Base-by-base conservation (phyloP, 2,888 invertebrate species). In the Cryptocephalus moraei region DNA sequence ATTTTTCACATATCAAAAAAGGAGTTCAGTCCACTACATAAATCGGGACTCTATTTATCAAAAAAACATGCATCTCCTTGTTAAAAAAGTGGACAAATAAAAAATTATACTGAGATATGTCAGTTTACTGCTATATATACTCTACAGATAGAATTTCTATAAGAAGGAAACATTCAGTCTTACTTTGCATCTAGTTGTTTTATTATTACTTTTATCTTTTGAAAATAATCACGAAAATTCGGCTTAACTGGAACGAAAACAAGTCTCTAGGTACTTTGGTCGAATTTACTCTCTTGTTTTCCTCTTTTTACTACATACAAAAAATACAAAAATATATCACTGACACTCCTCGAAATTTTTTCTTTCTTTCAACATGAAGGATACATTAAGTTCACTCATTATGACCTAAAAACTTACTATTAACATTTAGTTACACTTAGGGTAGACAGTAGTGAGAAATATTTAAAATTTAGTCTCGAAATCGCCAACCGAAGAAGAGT, bases 301-400 rank as follows among this genome's bases (percentile, higher is more conserved):
- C 44, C 48, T 54, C 10, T 9, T 43, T 43, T 39, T 47, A 50
- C 64, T 66, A 65, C 62, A 59, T 67, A 67, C 65, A 66, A 67
- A 65, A 65, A 62, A 62, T 66, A 67, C 62, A 67, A 67, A 67
- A 67, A 67, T 67, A 67, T 66, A 32, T 65, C 59, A 61, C 61
- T 61, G 60, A 61, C 62, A 62, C 56, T 57, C 57, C 56, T 40
- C 43, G 43, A 42, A 49, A 47, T 22, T 22, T 22, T 22, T 22
- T 22, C 22, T 22, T 22, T 22, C 22, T 22, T 22, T 22, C 22
- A 22, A 22, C 22, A 22, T 22, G 22, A 22, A 22, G 22, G 22
- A 22, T 22, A 22, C 6, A 22, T 22, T 22, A 6, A 22, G 22
- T 22, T 22, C 22, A 22, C 22, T 22, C 22, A 6, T 22, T 22